Evolutionary conservation across 2,113 vertebrate species (phyloP), one percentile per base, ranked within the genome.

Genomic region (Puntigrus tetrazona): DNA sequence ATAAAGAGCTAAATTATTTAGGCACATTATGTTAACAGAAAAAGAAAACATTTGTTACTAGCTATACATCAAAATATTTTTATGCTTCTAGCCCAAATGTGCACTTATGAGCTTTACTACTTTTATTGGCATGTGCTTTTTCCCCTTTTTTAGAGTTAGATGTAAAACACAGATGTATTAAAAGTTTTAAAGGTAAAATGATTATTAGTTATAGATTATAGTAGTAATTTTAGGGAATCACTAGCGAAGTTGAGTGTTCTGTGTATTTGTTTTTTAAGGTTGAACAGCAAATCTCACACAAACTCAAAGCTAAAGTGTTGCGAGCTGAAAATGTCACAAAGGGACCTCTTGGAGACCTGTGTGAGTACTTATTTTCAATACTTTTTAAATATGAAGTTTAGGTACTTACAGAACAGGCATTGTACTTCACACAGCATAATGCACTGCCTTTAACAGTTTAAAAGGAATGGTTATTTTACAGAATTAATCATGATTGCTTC

Each of bases 251-350:
- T 22, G 5, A 52, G 50, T 52, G 52, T 55, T 55, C 20, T 55
- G 52, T 22, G 52, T 72, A 25, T 43, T 73, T n/a, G n/a, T n/a
- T n/a, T n/a, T 89, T 90, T 20, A 91, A 99, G 98, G 98, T 99
- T 88, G 97, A 98, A 25, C 97, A 98, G 87, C 97, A 98, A 87
- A 96, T 97, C 85, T 99, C 97, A 27, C 97, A 99, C 90, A 95
- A 95, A 87, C 95, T 98, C 83, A 97, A 91, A 0, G 97, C 98
- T 81, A 97, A 93, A 0, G 96, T 99, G 11, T 88, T 94, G 82
- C 90, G 89, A 84, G 98, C 98, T 61, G 95, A 96, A 65, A 97
- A 94, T 87, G 98, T 99, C 85, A 99, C 98, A 4, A 99, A 99
- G 88, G 98, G 98, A 85, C 92, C 96, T 0, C 93, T 99, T 34